A percentile compares a stretch with the other conserved stretches of the same genome.
Evolutionary conservation across 2,113 vertebrate genomes (phyloP).

Genomic region (Pygoscelis antarcticus): DNA sequence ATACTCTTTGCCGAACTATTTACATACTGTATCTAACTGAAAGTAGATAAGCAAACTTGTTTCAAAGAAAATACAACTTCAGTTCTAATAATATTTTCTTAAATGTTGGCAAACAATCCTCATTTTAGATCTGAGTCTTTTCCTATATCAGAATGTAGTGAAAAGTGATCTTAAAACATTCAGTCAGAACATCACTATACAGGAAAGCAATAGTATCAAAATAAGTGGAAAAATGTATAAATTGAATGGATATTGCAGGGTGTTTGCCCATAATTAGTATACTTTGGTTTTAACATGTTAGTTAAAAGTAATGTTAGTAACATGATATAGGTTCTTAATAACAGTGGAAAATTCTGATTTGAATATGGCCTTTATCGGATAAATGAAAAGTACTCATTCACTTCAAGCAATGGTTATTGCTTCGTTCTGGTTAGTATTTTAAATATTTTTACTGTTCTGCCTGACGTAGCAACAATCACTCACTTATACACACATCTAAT

Average conservation of each 20-base stretch:
- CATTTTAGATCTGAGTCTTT: neutral
- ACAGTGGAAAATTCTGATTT: slow-evolving; percentile 1
- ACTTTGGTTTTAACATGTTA: neutral
- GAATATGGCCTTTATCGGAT: neutral
- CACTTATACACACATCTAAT: neutral
- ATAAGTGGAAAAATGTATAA: neutral
- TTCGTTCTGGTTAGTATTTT: neutral
- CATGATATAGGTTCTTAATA: neutral
- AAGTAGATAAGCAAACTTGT: neutral
- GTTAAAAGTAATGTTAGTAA: neutral
- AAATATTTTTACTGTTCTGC: neutral
- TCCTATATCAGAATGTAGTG: neutral
- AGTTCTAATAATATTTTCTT: neutral
- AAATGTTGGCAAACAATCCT: neutral
- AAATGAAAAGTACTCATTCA: neutral
- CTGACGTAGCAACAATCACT: neutral
- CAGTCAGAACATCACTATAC: neutral
- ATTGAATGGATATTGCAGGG: neutral
- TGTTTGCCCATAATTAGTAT: neutral
- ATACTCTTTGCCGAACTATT: neutral
- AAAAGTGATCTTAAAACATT: neutral
- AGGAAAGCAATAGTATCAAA: neutral
- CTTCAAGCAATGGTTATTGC: neutral
- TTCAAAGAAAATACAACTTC: neutral
- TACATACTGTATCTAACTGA: neutral